Evolutionary conservation across 2,797 vertebrate genomes (phyloP), one percentile per base, ranked within the genome.

Genomic region (Notamacropus eugenii): DNA sequence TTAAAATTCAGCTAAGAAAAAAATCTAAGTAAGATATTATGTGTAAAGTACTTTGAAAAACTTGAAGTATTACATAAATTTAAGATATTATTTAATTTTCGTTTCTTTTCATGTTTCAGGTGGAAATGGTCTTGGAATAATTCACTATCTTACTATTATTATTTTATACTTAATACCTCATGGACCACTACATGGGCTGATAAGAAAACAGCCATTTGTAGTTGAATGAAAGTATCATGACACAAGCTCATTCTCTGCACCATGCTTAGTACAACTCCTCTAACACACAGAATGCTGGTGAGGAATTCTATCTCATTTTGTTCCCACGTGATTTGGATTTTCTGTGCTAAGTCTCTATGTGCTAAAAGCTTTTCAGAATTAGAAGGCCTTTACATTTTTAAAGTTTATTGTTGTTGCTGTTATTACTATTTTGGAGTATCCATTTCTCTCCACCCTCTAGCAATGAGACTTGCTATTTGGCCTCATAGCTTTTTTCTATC

Each of bases 401-500:
- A 50, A 24, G 24, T 87, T 50, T 87, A 28, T 67, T 74, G 31
- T 74, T 19, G 34, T 46, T 40, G n/a, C 22, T 22, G 8, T n/a
- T 46, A 27, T 46, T 82, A 46, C 95, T 97, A 95, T 96, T 98
- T 97, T 96, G 94, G 94, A 98, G n/a, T 6, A 59, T 57, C 91
- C 67, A 46, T 96, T 97, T 96, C 96, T 97, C 67, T 31, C 2
- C 93, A 96, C 93, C 95, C 96, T 96, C 82, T 91, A 91, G 92
- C 90, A 13, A 93, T 96, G 96, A 95, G 54, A 96, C 95, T 95
- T 98, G 57, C 93, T 92, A 50, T 95, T 95, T 96, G 96, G 93
- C 94, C 96, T 98, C 95, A 95, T 82, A 92, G 95, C 92, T 96
- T 91, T 95, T 91, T 95, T 93, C 97, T 97, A 97, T 96, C 96